phyloP scores from a whole-genome alignment of 2,888 invertebrate genomes.

The Cantharis rufa region DNA sequence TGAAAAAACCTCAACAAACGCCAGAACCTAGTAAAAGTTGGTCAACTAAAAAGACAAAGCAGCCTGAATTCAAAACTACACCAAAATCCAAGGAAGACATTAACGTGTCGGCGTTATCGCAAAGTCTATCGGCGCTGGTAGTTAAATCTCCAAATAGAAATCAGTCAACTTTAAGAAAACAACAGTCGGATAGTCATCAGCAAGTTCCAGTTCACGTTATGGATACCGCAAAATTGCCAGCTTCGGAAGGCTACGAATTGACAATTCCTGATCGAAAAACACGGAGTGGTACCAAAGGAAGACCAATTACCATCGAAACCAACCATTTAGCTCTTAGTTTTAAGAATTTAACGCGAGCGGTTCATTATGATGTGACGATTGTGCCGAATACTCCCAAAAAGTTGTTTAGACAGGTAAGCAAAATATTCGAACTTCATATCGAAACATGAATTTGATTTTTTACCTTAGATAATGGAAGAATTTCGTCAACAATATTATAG shows the following conservation, averaged over 20 bases:
- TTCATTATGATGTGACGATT: constrained; percentile 83
- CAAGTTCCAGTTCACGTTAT: background rate
- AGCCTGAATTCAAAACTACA: background rate
- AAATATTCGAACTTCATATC: background rate
- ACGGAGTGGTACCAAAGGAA: constrained; percentile 44
- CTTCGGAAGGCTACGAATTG: background rate
- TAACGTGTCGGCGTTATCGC: background rate
- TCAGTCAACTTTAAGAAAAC: background rate
- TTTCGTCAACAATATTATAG: constrained; percentile 49
- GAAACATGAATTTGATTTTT: background rate
- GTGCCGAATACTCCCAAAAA: constrained; percentile 73
- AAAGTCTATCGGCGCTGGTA: background rate
- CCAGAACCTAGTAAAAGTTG: background rate
- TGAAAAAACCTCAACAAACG: background rate
- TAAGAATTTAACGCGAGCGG: constrained; percentile 49
- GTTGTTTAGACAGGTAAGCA: constrained; percentile 53
- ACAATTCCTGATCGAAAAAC: background rate
- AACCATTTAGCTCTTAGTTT: constrained; percentile 67
- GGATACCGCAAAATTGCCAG: background rate
- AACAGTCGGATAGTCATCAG: background rate
- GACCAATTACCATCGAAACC: constrained; percentile 52
- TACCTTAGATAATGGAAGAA: constrained; percentile 45
- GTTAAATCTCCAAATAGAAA: background rate
- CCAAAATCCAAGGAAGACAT: background rate
- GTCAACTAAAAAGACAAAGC: background rate